Percentiles rank a stretch among this genome's conserved stretches.
phyloP scores from a whole-genome alignment of 1,140 invertebrate genomes.

The Capitella teleta region DNA sequence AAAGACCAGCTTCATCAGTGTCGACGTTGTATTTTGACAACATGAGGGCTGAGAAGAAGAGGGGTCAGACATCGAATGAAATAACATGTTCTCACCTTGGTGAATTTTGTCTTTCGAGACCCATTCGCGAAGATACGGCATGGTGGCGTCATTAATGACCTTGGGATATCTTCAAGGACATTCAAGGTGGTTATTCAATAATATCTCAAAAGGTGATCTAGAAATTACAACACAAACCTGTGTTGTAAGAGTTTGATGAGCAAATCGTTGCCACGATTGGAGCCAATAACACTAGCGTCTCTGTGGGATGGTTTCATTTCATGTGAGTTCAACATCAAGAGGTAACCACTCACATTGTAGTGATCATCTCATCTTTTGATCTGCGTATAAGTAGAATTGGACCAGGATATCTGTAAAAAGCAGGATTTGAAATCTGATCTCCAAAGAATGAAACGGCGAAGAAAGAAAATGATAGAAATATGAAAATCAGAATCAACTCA shows the following conservation, averaged over 20 bases:
- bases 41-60: too few relatives aligned
- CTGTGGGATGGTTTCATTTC: too few relatives aligned
- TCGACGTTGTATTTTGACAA: too few relatives aligned
- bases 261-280: conserved; percentile 78
- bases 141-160: conserved; percentile 49
- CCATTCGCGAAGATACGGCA: conserved; percentile 48
- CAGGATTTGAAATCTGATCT: too few relatives aligned
- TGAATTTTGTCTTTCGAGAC: conserved; percentile 28
- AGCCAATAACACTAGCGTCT: conserved; percentile 46
- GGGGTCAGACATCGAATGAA: too few relatives aligned
- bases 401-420: conserved; percentile 50
- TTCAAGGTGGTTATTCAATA: not conserved
- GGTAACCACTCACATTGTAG: conserved; percentile 44
- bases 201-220: not conserved
- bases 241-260: conserved; percentile 57
- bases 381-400: conserved; percentile 72
- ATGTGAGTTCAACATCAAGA: too few relatives aligned
- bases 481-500: too few relatives aligned
- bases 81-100: not conserved
- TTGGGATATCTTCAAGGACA: conserved; percentile 56
- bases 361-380: conserved; percentile 83
- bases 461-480: not conserved
- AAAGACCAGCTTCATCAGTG: too few relatives aligned
- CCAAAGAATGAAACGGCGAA: too few relatives aligned
- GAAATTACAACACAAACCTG: conserved; percentile 20